These are phyloP conservation scores for Polypterus senegalus DNA, from an alignment of 2,113 vertebrate species.

Conservation along the genomic window DNA sequence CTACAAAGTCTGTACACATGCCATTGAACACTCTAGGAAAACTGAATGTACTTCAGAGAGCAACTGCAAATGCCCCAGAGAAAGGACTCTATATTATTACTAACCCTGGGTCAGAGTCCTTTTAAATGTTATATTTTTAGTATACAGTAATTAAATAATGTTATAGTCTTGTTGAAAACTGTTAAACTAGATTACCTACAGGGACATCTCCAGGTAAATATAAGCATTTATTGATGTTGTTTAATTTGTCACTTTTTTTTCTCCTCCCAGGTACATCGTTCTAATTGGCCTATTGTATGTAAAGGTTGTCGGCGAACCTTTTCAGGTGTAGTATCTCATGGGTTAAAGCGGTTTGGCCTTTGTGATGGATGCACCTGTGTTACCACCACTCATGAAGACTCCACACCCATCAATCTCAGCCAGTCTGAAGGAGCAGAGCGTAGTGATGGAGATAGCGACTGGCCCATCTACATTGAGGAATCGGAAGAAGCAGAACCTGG, in stretches of 20 bases:
- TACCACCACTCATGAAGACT: slow-evolving; percentile 66
- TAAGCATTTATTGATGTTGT: neutral
- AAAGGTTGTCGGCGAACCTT: slow-evolving; percentile 86
- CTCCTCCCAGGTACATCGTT: slow-evolving; percentile 72
- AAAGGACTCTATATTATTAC: too few relatives aligned
- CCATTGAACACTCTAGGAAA: too few relatives aligned
- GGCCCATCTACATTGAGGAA: slow-evolving; percentile 88
- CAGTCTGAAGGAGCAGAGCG: slow-evolving; percentile 61
- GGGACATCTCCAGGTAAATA: too few relatives aligned
- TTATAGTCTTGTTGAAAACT: too few relatives aligned
- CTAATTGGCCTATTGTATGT: slow-evolving; percentile 82
- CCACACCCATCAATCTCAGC: slow-evolving; percentile 56
- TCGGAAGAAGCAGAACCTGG: slow-evolving; percentile 67
- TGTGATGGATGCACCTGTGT: slow-evolving; percentile 90
- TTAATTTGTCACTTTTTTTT: neutral
- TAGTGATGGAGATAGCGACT: slow-evolving; percentile 57
- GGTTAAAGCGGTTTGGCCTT: slow-evolving; percentile 74
- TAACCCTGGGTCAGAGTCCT: too few relatives aligned
- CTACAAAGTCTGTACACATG: too few relatives aligned
- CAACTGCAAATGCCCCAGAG: too few relatives aligned
- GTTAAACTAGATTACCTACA: too few relatives aligned
- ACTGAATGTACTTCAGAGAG: too few relatives aligned
- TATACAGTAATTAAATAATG: too few relatives aligned
- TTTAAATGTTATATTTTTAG: too few relatives aligned
- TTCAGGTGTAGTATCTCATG: slow-evolving; percentile 65